Conservation (phyloP, 1,140 invertebrate genomes). For the Lasaia peninsularis region DNA sequence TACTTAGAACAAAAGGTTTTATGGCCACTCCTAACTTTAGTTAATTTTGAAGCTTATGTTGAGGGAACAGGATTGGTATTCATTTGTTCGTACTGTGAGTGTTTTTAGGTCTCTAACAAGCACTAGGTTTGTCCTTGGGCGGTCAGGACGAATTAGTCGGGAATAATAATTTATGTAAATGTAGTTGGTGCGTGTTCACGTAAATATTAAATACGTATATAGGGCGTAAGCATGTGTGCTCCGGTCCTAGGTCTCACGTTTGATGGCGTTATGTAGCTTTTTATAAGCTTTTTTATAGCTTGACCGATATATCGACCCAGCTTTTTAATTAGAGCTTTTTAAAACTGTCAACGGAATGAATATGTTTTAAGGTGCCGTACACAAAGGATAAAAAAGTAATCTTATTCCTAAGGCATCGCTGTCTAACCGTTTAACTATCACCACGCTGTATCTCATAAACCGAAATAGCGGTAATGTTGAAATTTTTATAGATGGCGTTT, state of each 20-base stretch:
- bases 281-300: not conserved
- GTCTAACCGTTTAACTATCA: too few species aligned
- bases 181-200: constrained; percentile 46
- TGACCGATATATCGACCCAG: not conserved
- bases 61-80: constrained; percentile 26
- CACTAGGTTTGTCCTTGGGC: constrained; percentile 61
- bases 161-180: constrained; percentile 76
- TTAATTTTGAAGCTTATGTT: constrained; percentile 19
- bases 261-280: not conserved
- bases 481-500: too few species aligned
- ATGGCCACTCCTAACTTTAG: constrained; percentile 15
- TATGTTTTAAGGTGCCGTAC: too few species aligned
- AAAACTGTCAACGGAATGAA: not conserved
- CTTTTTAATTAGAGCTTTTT: not conserved
- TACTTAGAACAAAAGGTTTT: constrained; percentile 29
- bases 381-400: too few species aligned
- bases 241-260: constrained; percentile 17
- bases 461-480: too few species aligned
- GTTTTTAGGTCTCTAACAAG: constrained; percentile 57
- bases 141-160: constrained; percentile 70
- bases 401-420: too few species aligned
- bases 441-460: too few species aligned
- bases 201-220: constrained; percentile 27
- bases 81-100: constrained; percentile 24
- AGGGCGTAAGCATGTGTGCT: constrained; percentile 26